These are phyloP conservation scores for Tortrix viridana DNA, from an alignment of 2,888 invertebrate species.

Conservation along the genomic window DNA sequence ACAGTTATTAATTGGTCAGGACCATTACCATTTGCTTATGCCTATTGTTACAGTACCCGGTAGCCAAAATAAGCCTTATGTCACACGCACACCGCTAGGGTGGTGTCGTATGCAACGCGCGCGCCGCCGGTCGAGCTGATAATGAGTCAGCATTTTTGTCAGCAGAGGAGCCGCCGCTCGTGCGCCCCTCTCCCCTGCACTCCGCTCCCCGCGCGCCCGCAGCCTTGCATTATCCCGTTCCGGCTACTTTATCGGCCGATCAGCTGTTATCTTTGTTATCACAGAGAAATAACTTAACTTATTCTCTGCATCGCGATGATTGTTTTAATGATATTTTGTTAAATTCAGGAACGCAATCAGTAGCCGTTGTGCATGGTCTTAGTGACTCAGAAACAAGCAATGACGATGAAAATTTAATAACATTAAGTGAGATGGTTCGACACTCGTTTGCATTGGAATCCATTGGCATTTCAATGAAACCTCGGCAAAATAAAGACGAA, in stretches of 20 bases:
- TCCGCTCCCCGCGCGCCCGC: background rate
- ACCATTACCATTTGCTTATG: conserved; percentile 8
- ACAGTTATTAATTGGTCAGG: conserved; percentile 7
- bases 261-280: background rate
- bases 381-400: background rate
- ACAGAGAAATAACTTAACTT: no score
- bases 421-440: background rate
- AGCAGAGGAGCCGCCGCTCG: background rate
- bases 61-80: conserved; percentile 6
- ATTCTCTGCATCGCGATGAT: background rate
- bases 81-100: conserved; percentile 3
- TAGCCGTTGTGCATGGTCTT: background rate
- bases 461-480: background rate
- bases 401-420: background rate
- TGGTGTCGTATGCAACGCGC: conserved; percentile 1
- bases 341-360: background rate
- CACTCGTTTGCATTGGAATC: conserved; percentile 2
- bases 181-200: background rate
- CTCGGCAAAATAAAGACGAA: conserved; percentile 7
- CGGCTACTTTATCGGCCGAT: background rate
- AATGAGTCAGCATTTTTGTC: background rate
- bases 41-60: background rate
- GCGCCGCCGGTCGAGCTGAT: background rate
- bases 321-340: background rate
- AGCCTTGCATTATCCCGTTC: background rate